Percentiles rank a stretch among this genome's conserved stretches.
phyloP scores from a whole-genome alignment of 2,888 invertebrate genomes.

The Drosophila melanocephala region DNA sequence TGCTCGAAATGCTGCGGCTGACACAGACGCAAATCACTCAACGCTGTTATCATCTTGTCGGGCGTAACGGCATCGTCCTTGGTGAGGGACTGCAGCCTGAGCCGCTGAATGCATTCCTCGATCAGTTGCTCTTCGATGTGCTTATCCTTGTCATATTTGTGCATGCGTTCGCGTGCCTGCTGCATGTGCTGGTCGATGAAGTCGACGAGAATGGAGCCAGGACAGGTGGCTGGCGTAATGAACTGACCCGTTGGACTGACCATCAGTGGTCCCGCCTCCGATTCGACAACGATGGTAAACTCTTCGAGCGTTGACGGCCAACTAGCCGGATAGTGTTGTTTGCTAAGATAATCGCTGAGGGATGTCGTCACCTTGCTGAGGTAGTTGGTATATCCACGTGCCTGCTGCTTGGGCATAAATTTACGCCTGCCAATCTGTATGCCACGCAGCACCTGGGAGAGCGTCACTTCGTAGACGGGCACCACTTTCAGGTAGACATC shows the following conservation, averaged over 20 bases:
- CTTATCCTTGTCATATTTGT: conserved; percentile 90
- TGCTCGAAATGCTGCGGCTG: conserved; percentile 87
- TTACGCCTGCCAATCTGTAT: conserved; percentile 95
- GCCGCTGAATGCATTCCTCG: conserved; percentile 88
- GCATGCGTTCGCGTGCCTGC: conserved; percentile 88
- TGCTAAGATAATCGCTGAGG: conserved; percentile 91
- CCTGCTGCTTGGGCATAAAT: conserved; percentile 96
- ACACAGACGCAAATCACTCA: conserved; percentile 88
- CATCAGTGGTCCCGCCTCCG: conserved; percentile 97
- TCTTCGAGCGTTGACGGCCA: conserved; percentile 91
- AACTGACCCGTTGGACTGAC: conserved; percentile 97
- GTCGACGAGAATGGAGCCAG: conserved; percentile 93
- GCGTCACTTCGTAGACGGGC: conserved; percentile 93
- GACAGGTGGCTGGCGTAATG: conserved; percentile 96
- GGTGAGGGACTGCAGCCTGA: conserved; percentile 90
- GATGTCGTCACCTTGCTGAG: conserved; percentile 94
- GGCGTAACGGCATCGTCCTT: conserved; percentile 97
- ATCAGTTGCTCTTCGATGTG: conserved; percentile 91
- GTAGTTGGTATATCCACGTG: conserved; percentile 93
- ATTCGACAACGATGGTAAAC: conserved; percentile 88
- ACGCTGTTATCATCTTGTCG: conserved; percentile 94
- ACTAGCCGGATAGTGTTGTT: conserved; percentile 88
- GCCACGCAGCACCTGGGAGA: conserved; percentile 93
- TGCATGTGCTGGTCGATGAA: conserved; percentile 92
- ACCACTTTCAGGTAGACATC: conserved; percentile 91